A percentile compares a stretch with the other conserved stretches of the same genome.
Conservation (phyloP, 2,113 vertebrate genomes). For the Agapornis roseicollis region DNA sequence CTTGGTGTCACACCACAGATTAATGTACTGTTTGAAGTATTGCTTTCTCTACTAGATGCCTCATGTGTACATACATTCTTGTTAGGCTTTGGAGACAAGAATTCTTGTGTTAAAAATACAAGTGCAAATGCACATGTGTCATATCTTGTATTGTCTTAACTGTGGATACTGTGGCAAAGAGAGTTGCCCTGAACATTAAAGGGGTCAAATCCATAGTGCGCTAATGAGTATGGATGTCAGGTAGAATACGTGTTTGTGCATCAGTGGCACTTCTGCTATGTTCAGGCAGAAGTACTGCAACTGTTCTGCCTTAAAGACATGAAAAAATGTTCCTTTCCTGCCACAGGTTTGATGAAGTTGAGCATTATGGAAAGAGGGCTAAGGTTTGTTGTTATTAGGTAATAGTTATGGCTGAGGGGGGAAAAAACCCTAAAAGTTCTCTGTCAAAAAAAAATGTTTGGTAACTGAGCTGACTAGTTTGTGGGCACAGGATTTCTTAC, state of each 20-base stretch:
- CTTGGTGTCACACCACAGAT: background rate
- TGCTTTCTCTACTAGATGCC: background rate
- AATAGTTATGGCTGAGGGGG: rapidly evolving
- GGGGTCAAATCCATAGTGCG: background rate
- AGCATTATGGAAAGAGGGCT: background rate
- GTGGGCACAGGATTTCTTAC: background rate
- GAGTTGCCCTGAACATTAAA: background rate
- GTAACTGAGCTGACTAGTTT: background rate
- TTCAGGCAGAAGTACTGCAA: background rate
- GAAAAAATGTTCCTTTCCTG: background rate
- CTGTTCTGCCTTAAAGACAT: background rate
- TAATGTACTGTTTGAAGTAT: background rate
- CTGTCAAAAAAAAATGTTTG: background rate
- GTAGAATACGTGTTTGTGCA: background rate
- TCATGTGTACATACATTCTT: background rate
- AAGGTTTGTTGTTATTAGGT: background rate
- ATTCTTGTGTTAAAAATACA: background rate
- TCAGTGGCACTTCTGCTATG: background rate
- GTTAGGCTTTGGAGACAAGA: background rate
- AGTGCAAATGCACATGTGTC: background rate
- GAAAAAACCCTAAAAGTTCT: background rate
- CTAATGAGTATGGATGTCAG: background rate
- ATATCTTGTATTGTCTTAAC: background rate
- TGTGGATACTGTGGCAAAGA: background rate
- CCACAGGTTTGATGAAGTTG: background rate